Percentiles rank a stretch among this genome's conserved stretches.
Conservation (phyloP, 2,888 invertebrate species). For the Caenorhabditis sp. region DNA sequence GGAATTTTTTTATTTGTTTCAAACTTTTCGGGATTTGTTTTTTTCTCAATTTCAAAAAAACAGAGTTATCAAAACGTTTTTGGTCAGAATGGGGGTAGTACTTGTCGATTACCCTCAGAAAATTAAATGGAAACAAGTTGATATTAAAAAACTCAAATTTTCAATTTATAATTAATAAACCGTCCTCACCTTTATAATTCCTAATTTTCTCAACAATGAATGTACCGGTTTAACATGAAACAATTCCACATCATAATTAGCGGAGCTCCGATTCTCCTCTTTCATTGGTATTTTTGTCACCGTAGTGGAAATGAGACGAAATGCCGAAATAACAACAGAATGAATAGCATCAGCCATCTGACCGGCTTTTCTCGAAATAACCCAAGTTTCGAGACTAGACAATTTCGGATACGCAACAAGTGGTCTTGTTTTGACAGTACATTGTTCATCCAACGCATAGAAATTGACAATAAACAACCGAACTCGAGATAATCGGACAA, state of each 20-base stretch:
- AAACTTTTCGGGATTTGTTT: too few relatives aligned
- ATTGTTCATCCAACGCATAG: slow-evolving; percentile 15
- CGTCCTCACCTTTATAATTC: slow-evolving; percentile 12
- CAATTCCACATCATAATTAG: slow-evolving; percentile 97
- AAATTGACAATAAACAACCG: slow-evolving; percentile 32
- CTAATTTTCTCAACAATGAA: slow-evolving; percentile 1
- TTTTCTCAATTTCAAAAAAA: too few relatives aligned
- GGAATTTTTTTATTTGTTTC: too few relatives aligned
- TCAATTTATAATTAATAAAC: too few relatives aligned
- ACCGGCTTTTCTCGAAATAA: slow-evolving; percentile 23
- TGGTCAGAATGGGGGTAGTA: too few relatives aligned
- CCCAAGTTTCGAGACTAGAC: slow-evolving; percentile 23
- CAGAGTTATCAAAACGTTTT: too few relatives aligned
- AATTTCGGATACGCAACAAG: slow-evolving; percentile 6
- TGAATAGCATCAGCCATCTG: slow-evolving; percentile 25
- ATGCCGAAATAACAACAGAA: slow-evolving; percentile 27
- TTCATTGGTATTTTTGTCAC: slow-evolving; percentile 99
- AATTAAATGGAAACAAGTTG: too few relatives aligned
- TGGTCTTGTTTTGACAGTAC: slow-evolving; percentile 20
- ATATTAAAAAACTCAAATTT: too few relatives aligned
- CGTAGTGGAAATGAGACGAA: slow-evolving; percentile 88
- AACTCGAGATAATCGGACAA: slow-evolving; percentile 4
- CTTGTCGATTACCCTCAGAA: too few relatives aligned
- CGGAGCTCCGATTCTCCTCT: slow-evolving; percentile 80
- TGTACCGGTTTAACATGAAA: slow-evolving; percentile 77